phyloP scores from a whole-genome alignment of 1,140 invertebrate species.

The Holcopasites calliopsidis region DNA sequence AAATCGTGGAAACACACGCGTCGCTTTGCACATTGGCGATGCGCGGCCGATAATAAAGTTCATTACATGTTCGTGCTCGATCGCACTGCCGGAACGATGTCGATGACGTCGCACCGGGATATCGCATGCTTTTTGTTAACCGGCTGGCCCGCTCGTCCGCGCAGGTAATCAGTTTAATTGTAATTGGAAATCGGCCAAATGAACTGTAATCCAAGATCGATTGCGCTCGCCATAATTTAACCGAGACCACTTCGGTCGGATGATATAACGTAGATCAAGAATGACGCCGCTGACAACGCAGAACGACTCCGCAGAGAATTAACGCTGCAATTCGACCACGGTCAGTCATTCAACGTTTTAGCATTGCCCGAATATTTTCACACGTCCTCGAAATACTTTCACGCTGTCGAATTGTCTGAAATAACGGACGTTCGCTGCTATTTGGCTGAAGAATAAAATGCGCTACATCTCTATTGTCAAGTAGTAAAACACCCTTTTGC shows the following conservation, averaged over 20 bases:
- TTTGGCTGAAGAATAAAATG: no score
- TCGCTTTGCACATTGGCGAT: constrained; percentile 41
- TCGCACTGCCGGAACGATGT: constrained; percentile 37
- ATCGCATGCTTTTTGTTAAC: constrained; percentile 54
- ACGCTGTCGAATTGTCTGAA: no score
- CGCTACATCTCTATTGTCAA: no score
- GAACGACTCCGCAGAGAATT: constrained; percentile 7
- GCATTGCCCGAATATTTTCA: neutral
- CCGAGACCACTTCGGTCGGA: constrained; percentile 2
- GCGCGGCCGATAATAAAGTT: constrained; percentile 53
- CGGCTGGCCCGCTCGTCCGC: neutral
- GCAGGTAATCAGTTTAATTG: constrained; percentile 64
- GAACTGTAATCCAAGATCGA: constrained; percentile 64
- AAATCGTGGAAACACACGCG: constrained; percentile 46
- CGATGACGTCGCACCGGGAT: constrained; percentile 35
- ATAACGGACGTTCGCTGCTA: no score
- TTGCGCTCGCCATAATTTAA: constrained; percentile 57
- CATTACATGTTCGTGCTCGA: constrained; percentile 48
- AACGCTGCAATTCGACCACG: neutral
- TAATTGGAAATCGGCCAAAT: constrained; percentile 69
- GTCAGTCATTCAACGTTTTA: neutral
- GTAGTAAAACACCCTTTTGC: no score
- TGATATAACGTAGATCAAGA: constrained; percentile 19
- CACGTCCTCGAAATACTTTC: neutral
- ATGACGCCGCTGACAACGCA: constrained; percentile 11